These are phyloP conservation scores for Tetragnatha montana DNA, from an alignment of 2,888 invertebrate species.

Conservation along the genomic window DNA sequence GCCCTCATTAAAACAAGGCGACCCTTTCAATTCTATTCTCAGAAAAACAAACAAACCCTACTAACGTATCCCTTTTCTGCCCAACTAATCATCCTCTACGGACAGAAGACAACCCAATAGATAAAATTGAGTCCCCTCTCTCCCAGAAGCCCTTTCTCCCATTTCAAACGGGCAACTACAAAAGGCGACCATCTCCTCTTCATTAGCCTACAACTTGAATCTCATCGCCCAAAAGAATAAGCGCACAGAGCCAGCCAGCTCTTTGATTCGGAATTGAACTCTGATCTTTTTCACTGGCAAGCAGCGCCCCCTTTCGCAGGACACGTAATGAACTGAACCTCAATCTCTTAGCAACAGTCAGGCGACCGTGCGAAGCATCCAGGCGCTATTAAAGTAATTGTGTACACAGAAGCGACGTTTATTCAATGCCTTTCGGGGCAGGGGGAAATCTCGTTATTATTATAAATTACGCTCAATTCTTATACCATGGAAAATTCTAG, in stretches of 20 bases:
- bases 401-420: not conserved
- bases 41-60: too few species aligned
- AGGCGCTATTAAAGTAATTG: slow-evolving; percentile 8
- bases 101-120: not conserved
- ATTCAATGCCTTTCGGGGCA: not conserved
- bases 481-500: too few species aligned
- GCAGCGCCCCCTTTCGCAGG: not conserved
- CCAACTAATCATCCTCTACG: too few species aligned
- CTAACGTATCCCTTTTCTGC: too few species aligned
- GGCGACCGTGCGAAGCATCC: not conserved
- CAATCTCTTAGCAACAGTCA: not conserved
- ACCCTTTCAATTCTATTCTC: too few species aligned
- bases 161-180: not conserved
- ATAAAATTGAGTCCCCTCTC: not conserved
- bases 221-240: not conserved
- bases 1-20: too few species aligned
- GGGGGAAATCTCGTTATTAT: slow-evolving; percentile 12
- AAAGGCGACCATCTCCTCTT: not conserved
- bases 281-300: not conserved
- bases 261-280: not conserved
- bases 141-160: not conserved
- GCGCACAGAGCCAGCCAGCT: not conserved
- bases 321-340: slow-evolving; percentile 10
- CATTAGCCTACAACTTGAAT: not conserved
- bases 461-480: slow-evolving; percentile 13